Evolutionary conservation across 2,888 invertebrate genomes (phyloP), one percentile per base, ranked within the genome.

Genomic region (Drosophila pegasa): DNA sequence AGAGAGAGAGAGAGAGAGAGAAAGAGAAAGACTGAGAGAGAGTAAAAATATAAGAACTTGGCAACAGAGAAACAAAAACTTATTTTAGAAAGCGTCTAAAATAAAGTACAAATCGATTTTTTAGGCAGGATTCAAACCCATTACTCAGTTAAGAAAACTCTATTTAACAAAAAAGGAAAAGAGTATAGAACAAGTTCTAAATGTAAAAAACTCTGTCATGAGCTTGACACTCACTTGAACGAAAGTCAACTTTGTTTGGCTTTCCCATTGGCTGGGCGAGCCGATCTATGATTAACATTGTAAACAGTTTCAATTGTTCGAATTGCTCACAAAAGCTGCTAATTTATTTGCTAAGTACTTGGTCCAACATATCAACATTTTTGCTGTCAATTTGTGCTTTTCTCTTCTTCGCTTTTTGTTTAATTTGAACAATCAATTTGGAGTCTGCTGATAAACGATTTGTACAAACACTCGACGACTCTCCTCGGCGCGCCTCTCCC

Each of bases 261-360:
- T 45, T 45, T 29, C 27, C 27, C 45, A 45, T 18, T 29, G 45
- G 3, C 9, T 43, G 14, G 6, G 1, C 7, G 14, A 22, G 22
- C 41, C 41, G 6, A 38, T 27, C 38, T 18, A 27, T 38, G 29
- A 45, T 45, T 45, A 16, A n/a, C 25, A 33, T 31, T 25, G 18
- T 12, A 27, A 41, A 29, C 31, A 48, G 31, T 12, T 31, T 14
- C 47, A 29, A 48, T 48, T 48, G 31, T 48, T 48, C 45, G 6
- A 52, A 10, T 29, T 38, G 38, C 29, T 27, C 33, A 47, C 38
- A 29, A 45, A 20, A 41, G 45, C 25, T 47, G 70, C 52, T 69
- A 68, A 61, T 54, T 70, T 68, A 50, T 68, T 68, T 60, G 62
- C 70, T 60, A 54, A 61, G 61, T 54, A 70, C 48, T 69, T 54